A percentile compares a stretch with the other conserved stretches of the same genome.
Conservation (phyloP, 2,797 vertebrate genomes). For the Esox masquinongy region DNA sequence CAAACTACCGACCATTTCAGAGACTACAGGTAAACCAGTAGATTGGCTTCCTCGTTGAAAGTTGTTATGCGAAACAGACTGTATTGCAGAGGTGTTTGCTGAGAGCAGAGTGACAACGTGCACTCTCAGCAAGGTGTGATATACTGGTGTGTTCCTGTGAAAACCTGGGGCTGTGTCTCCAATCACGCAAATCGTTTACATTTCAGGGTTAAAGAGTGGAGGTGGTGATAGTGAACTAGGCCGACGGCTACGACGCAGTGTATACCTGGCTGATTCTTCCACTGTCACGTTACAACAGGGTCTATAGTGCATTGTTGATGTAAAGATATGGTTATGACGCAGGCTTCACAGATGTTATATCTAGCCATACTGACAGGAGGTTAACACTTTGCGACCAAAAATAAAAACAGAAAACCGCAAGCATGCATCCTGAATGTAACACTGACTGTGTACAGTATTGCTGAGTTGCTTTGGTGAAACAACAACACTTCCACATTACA, state of each 20-base stretch:
- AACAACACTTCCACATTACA: slow-evolving; percentile 29
- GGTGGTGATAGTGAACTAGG: neutral
- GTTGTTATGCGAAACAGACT: neutral
- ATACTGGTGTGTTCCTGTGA: neutral
- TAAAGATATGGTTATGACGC: neutral
- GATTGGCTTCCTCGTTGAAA: too few species aligned
- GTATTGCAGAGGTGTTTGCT: neutral
- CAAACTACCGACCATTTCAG: slow-evolving; percentile 21
- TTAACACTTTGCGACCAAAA: slow-evolving; percentile 70
- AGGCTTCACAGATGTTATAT: slow-evolving; percentile 40
- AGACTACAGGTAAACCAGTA: too few species aligned
- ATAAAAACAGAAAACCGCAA: slow-evolving; percentile 63
- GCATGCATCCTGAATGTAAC: slow-evolving; percentile 64
- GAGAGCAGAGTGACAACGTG: neutral
- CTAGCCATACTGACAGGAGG: slow-evolving; percentile 33
- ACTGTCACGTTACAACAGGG: neutral
- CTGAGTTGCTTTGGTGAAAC: slow-evolving; percentile 35
- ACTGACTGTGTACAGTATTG: neutral
- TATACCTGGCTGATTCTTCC: neutral
- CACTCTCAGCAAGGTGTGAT: neutral
- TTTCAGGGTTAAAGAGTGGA: neutral
- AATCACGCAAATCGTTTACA: neutral
- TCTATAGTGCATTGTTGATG: neutral
- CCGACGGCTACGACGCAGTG: neutral
- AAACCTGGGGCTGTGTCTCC: neutral